phyloP scores from a whole-genome alignment of 1,140 invertebrate species.

The Diuraphis noxia region DNA sequence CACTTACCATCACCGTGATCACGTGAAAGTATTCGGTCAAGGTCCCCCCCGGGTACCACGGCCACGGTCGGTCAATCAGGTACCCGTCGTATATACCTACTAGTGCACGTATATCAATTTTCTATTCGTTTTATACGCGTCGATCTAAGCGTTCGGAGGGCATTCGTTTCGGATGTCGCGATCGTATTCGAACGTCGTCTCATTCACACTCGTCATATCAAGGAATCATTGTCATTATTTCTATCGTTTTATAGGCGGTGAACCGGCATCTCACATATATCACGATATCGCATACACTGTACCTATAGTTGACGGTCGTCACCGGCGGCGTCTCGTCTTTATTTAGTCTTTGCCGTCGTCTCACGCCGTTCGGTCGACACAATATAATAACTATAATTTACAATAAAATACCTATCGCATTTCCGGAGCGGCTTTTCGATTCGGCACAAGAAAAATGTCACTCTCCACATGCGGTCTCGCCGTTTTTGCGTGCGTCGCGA shows the following conservation, averaged over 20 bases:
- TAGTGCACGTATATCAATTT: background rate
- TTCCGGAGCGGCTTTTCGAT: background rate
- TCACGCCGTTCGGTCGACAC: background rate
- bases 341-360: background rate
- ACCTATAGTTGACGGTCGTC: background rate
- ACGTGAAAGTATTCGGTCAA: conserved; percentile 33
- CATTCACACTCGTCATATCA: background rate
- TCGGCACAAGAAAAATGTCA: background rate
- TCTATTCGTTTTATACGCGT: conserved; percentile 2
- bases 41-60: conserved; percentile 11
- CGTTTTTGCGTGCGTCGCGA: background rate
- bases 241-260: background rate
- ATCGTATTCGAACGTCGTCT: background rate
- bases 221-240: background rate
- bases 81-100: background rate
- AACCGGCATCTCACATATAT: background rate
- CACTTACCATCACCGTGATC: conserved; percentile 9
- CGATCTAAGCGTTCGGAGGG: background rate
- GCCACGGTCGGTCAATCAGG: conserved; percentile 12
- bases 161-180: background rate
- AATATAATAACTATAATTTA: background rate
- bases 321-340: background rate
- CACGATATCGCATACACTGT: background rate
- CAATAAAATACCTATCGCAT: background rate
- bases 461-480: background rate